These are phyloP conservation scores for Drosophila miranda DNA, from an alignment of 1,140 invertebrate genomes.

Conservation along the genomic window DNA sequence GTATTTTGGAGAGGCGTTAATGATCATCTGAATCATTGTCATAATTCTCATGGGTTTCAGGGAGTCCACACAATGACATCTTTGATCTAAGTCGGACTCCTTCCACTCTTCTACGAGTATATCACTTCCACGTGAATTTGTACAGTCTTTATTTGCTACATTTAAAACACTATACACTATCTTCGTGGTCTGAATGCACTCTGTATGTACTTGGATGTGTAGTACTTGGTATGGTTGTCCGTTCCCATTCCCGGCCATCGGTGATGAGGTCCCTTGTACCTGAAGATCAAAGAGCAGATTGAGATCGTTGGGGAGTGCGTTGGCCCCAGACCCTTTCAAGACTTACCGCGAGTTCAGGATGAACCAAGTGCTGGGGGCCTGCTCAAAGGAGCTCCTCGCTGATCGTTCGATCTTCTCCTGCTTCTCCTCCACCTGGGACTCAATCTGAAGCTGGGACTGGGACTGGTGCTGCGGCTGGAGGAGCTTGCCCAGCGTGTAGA, in stretches of 20 bases:
- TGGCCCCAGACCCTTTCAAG: too few species aligned
- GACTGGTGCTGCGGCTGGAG: conserved; percentile 19
- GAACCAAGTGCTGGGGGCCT: conserved; percentile 64
- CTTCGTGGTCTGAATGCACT: conserved; percentile 15
- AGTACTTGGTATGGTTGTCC: conserved; percentile 46
- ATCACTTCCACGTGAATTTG: too few species aligned
- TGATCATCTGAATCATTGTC: conserved; percentile 35
- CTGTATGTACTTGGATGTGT: conserved; percentile 63
- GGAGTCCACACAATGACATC: neutral
- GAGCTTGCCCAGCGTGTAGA: conserved; percentile 69
- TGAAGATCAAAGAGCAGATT: conserved; percentile 8
- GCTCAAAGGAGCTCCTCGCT: conserved; percentile 17
- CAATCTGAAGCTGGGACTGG: neutral
- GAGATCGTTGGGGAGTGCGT: neutral
- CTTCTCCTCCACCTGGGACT: neutral
- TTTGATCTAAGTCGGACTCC: neutral
- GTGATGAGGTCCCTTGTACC: conserved; percentile 63
- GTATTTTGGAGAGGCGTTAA: conserved; percentile 51
- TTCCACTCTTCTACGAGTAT: too few species aligned
- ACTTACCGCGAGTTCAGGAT: conserved; percentile 74
- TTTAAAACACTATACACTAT: neutral
- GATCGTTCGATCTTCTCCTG: conserved; percentile 22
- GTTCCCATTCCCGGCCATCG: conserved; percentile 8
- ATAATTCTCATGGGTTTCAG: conserved; percentile 8
- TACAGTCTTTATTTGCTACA: too few species aligned